Conservation (phyloP, 2,888 invertebrate species). For the Eupeodes luniger region DNA sequence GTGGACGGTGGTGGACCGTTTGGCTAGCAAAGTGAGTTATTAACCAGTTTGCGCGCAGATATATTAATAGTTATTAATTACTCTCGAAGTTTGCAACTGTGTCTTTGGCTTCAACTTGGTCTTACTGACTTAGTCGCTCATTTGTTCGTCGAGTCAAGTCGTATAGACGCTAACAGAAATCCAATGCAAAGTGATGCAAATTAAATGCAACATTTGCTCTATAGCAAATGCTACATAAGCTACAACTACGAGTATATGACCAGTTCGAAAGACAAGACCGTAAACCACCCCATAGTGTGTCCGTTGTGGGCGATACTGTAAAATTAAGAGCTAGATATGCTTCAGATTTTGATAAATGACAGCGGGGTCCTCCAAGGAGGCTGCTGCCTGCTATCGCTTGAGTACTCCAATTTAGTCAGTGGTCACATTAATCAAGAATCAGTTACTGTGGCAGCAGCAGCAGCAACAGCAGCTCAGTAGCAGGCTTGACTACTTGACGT, state of each 20-base stretch:
- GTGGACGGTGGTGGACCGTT: slow-evolving; percentile 5
- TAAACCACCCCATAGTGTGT: slow-evolving; percentile 67
- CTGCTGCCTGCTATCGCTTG: slow-evolving; percentile 64
- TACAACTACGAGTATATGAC: background rate
- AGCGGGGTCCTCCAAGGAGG: slow-evolving; percentile 70
- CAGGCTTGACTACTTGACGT: slow-evolving; percentile 62
- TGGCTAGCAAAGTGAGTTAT: slow-evolving; percentile 70
- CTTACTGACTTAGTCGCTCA: slow-evolving; percentile 6
- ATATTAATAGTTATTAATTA: slow-evolving; percentile 76
- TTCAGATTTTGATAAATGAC: slow-evolving; percentile 73
- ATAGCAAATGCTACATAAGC: slow-evolving; percentile 40
- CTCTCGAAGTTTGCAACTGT: slow-evolving; percentile 73
- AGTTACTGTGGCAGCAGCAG: slow-evolving; percentile 62
- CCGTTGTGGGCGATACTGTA: slow-evolving; percentile 71
- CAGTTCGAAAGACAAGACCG: background rate
- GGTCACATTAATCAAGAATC: slow-evolving; percentile 74
- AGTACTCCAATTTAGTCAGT: slow-evolving; percentile 72
- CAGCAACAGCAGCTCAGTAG: slow-evolving; percentile 58
- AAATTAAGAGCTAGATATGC: slow-evolving; percentile 71
- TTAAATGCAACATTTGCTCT: slow-evolving; percentile 67
- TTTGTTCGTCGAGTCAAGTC: slow-evolving; percentile 15
- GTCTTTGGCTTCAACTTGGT: slow-evolving; percentile 50
- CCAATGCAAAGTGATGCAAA: slow-evolving; percentile 75
- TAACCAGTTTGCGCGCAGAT: slow-evolving; percentile 72
- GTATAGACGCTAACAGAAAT: slow-evolving; percentile 43